Percentiles rank a stretch among this genome's conserved stretches.
These are phyloP conservation scores for Cryptocephalus moraei DNA, from an alignment of 2,888 invertebrate genomes.

Conservation along the genomic window DNA sequence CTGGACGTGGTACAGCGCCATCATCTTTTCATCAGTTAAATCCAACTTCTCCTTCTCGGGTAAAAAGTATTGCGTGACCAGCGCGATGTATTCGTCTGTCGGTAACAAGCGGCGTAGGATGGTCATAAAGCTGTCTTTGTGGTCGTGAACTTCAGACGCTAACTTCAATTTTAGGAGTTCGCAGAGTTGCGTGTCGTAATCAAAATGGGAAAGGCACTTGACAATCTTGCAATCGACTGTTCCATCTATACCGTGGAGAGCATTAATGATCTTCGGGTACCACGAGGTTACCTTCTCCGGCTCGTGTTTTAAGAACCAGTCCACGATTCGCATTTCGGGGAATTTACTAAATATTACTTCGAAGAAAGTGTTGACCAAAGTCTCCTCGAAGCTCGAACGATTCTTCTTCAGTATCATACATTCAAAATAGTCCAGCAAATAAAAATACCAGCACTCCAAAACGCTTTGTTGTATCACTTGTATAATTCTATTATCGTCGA, in stretches of 20 bases:
- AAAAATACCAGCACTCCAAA: neutral
- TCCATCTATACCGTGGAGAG: neutral
- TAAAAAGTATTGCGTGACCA: conserved; percentile 10
- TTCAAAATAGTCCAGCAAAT: neutral
- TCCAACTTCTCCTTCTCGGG: conserved; percentile 15
- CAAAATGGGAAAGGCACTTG: conserved; percentile 6
- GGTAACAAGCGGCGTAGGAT: conserved; percentile 9
- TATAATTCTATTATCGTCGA: neutral
- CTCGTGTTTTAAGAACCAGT: conserved; percentile 6
- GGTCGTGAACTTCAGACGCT: neutral
- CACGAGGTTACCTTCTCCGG: conserved; percentile 2
- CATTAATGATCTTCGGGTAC: neutral
- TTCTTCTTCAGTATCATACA: conserved; percentile 1
- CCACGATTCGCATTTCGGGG: neutral
- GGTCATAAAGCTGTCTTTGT: neutral
- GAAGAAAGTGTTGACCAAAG: conserved; percentile 4
- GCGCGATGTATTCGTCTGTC: conserved; percentile 11
- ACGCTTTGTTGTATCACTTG: neutral
- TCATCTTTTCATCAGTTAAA: conserved; percentile 9
- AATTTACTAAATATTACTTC: neutral
- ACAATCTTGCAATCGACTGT: neutral
- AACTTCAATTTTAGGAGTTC: conserved; percentile 1
- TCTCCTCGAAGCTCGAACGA: neutral
- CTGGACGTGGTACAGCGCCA: conserved; percentile 12
- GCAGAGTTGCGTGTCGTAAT: conserved; percentile 5